Base-by-base conservation (phyloP, 2,113 vertebrate species). In the Laticauda laticaudata region DNA sequence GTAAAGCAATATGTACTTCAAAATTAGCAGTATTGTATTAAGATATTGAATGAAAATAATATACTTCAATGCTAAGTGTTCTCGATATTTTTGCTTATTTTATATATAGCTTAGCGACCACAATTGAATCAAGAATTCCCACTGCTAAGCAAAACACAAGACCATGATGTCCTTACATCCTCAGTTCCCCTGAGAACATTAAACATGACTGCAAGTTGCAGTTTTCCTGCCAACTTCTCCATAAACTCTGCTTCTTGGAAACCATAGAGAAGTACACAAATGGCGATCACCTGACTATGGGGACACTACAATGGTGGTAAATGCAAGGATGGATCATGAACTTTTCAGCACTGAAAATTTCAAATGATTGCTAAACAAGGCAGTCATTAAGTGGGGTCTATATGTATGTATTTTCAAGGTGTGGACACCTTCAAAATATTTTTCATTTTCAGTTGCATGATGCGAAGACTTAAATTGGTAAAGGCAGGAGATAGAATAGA, bases 321-420 rank as follows among this genome's bases (percentile, higher is more conserved):
- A 34, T 75, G 14, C 1, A 34, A 75, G n/a, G 64, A 18, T 34
- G 5, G 29, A 6, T 34, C 64, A 75, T 34, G 34, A 2, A 34
- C 18, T 75, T 75, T 75, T 75, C 29, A 75, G 29, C n/a, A 75
- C 64, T 18, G 64, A 34, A 34, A 75, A 34, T 34, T 75, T 75
- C 14, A 75, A 75, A 75, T 0, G 0, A 5, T 18, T 34, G 29
- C 64, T 75, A 34, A 34, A 34, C 64, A 64, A 3, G 11, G 3
- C 59, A n/a, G 11, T 15, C 11, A 69, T 69, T n/a, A 69, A 69
- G 29, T n/a, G 29, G 15, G 29, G 0, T 69, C 26, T n/a, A 15
- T 10, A 86, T n/a, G 4, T 90, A 90, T 29, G 1, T 0, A 0
- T 92, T 15, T 87, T 92, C 69, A 81, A 11, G 59, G 2, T 0